phyloP scores from a whole-genome alignment of 1,140 invertebrate genomes.

The Neodiprion lecontei region DNA sequence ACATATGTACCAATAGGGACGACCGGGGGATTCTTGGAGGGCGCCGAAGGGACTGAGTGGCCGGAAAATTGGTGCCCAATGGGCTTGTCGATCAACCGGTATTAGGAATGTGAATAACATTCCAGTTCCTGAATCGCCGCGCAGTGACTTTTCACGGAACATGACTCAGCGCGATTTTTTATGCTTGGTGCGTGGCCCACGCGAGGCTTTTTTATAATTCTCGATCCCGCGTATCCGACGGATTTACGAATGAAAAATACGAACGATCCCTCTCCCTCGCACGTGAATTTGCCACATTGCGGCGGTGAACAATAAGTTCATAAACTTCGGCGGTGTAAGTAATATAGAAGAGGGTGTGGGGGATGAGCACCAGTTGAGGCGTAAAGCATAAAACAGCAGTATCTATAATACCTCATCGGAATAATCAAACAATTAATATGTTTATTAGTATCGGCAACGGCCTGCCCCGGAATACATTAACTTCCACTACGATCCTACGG shows the following conservation, averaged over 20 bases:
- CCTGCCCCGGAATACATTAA: conserved; percentile 39
- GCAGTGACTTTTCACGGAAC: not conserved
- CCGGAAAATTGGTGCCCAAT: conserved; percentile 14
- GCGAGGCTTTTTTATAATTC: not conserved
- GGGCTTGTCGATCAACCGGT: not conserved
- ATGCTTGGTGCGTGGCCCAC: not conserved
- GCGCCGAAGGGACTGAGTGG: conserved; percentile 3
- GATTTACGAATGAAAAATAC: not conserved
- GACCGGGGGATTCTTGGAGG: not conserved
- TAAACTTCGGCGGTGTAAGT: conserved; percentile 21
- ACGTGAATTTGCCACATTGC: not conserved
- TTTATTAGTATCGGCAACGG: conserved; percentile 48
- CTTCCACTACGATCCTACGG: not conserved
- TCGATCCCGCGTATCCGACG: not conserved
- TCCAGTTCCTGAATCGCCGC: not conserved
- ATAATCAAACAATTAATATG: conserved; percentile 51
- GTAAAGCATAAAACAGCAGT: conserved; percentile 37
- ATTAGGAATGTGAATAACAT: not conserved
- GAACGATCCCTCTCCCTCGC: not conserved
- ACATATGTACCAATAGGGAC: not conserved
- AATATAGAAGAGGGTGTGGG: conserved; percentile 19
- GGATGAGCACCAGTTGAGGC: conserved; percentile 31
- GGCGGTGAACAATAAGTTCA: conserved; percentile 25
- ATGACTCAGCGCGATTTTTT: not conserved
- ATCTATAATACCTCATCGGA: conserved; percentile 39